Evolutionary conservation across 2,113 vertebrate genomes (phyloP), one percentile per base, ranked within the genome.

Genomic region (Macquaria australasica): DNA sequence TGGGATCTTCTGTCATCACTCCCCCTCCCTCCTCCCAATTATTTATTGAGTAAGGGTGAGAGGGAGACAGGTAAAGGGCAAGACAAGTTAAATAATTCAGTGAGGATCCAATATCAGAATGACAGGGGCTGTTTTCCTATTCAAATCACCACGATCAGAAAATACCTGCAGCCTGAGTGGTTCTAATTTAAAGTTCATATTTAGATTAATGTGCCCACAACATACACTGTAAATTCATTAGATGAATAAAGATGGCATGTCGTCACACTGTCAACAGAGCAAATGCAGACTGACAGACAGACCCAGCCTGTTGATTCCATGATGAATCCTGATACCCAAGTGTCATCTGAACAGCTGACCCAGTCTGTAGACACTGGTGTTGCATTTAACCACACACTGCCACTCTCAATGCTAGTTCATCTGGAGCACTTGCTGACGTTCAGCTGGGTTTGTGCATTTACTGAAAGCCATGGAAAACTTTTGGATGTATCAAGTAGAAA

Each of bases 401-500:
- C 51, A 10, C 15, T 76, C 63, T 55, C 0, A 21, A 0, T 1
- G 18, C 43, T 25, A 15, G 10, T 67, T 79, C 45, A 39, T 50
- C 50, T 41, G 64, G 5, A 11, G 37, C 39, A 48, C 20, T 67
- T 23, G 70, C 56, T 63, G 62, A 60, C 23, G 20, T 58, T 76
- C 37, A n/a, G 51, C 53, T 28, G 2, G 15, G 8, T 43, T 59
- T 4, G 60, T 31, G 28, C 18, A 2, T 59, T 79, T 25, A 59
- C 10, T 51, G 1, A 71, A 23, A 82, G 45, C 37, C 50, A 99
- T 99, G 98, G 98, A 99, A 90, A 99, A 99, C 92, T 98, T 97
- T 86, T 99, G 97, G 98, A 96, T 97, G 83, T 97, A 96, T 92
- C 97, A 97, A 34, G 86, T 94, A 62, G 97, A 98, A 58, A 93